A percentile compares a stretch with the other conserved stretches of the same genome.
Conservation (phyloP, 2,888 invertebrate species). For the Stenolophus ochropezus region DNA sequence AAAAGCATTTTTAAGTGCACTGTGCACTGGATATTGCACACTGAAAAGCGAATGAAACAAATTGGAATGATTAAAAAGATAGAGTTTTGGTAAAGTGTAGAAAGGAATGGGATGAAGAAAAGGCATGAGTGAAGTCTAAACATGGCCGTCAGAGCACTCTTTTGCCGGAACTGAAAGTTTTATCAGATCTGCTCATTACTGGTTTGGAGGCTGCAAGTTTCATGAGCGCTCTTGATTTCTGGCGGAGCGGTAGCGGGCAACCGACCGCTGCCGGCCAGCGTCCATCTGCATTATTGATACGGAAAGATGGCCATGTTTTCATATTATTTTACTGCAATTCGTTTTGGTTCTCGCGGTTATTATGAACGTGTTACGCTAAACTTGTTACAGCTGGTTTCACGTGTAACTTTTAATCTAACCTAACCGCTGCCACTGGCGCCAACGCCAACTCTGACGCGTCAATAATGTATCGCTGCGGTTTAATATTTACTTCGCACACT, state of each 20-base stretch:
- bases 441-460: conserved; percentile 29
- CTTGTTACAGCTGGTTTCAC: conserved; percentile 46
- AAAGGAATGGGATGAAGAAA: conserved; percentile 3
- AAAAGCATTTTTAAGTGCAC: background rate
- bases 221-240: conserved; percentile 66
- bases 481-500: conserved; percentile 44
- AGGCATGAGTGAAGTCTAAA: background rate
- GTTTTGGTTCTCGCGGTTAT: conserved; percentile 50
- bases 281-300: conserved; percentile 48
- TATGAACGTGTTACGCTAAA: conserved; percentile 52
- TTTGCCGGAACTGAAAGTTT: conserved; percentile 68
- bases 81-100: background rate
- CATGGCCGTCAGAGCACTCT: conserved; percentile 52
- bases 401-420: conserved; percentile 53
- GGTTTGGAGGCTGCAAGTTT: conserved; percentile 70
- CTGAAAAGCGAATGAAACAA: background rate
- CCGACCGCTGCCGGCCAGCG: conserved; percentile 19
- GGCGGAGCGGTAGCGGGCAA: conserved; percentile 40
- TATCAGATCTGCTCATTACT: conserved; percentile 71
- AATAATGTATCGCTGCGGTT: conserved; percentile 48
- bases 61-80: background rate
- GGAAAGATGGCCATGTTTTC: conserved; percentile 47
- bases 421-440: background rate
- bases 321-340: conserved; percentile 56
- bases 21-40: too few relatives aligned